Evolutionary conservation across 2,113 vertebrate species (phyloP).

Genomic region (Xenopus laevis): DNA sequence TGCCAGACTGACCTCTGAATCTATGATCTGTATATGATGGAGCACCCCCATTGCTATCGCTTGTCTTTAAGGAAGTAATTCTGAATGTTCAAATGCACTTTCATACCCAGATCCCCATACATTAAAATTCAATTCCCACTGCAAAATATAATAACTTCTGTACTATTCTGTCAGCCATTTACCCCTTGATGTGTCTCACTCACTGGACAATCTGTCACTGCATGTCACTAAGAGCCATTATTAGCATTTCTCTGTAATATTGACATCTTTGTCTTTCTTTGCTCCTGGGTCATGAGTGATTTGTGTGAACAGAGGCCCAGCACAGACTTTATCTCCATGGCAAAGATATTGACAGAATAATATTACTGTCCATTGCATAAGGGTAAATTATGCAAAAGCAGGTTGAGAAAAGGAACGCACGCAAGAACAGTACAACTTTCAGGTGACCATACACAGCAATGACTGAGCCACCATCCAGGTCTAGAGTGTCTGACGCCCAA

Average conservation of each 20-base stretch:
- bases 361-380: slow-evolving; percentile 72
- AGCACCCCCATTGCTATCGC: too few species aligned
- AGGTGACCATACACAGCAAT: neutral
- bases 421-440: neutral
- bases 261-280: slow-evolving; percentile 76
- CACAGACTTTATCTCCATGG: slow-evolving; percentile 75
- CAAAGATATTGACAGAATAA: slow-evolving; percentile 81
- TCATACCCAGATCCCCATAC: too few species aligned
- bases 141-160: neutral
- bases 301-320: slow-evolving; percentile 53
- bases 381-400: slow-evolving; percentile 6
- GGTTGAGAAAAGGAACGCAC: slow-evolving; percentile 1
- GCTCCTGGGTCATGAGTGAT: slow-evolving; percentile 77
- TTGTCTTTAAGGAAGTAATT: too few species aligned
- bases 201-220: slow-evolving; percentile 76
- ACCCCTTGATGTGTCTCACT: slow-evolving; percentile 42
- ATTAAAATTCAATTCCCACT: neutral
- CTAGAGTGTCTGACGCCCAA: too few species aligned
- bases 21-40: too few species aligned
- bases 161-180: neutral
- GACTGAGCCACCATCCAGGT: too few species aligned
- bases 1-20: too few species aligned
- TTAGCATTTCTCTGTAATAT: slow-evolving; percentile 89
- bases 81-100: too few species aligned
- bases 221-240: slow-evolving; percentile 70